A percentile compares a stretch with the other conserved stretches of the same genome.
Evolutionary conservation across 2,888 invertebrate species (phyloP).

Genomic region (Ernsta delagoae): DNA sequence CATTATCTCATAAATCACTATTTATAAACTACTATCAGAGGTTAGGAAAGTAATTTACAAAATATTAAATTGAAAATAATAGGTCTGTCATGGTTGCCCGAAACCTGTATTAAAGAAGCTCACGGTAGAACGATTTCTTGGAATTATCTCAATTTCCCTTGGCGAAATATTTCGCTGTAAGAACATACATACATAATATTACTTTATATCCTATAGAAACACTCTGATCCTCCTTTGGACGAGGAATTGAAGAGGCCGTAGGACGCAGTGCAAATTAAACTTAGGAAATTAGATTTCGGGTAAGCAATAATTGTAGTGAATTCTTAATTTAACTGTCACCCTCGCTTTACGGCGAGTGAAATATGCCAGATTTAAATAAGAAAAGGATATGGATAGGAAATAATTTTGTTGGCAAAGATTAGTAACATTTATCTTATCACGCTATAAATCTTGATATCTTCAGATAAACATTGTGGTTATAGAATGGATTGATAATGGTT

Average conservation of each 20-base stretch:
- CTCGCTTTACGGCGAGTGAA: constrained; percentile 16
- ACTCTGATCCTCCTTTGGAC: constrained; percentile 15
- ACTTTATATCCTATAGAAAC: constrained; percentile 27
- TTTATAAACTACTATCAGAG: no score
- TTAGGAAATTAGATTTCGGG: constrained; percentile 27
- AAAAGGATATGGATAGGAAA: neutral
- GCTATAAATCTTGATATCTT: neutral
- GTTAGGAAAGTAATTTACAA: no score
- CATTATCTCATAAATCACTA: no score
- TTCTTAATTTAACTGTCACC: constrained; percentile 29
- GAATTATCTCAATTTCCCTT: no score
- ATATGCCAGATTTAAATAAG: constrained; percentile 12
- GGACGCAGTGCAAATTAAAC: constrained; percentile 24
- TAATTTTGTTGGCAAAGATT: neutral
- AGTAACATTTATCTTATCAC: neutral
- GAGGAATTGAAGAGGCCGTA: constrained; percentile 30
- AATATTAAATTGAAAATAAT: no score
- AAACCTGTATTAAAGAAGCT: no score
- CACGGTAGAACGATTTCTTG: no score
- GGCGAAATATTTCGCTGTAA: neutral
- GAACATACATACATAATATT: constrained; percentile 9
- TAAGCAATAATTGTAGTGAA: constrained; percentile 23
- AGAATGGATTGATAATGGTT: neutral
- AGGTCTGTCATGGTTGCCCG: no score
- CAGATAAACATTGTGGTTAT: neutral